Conservation (phyloP, 2,113 vertebrate genomes). For the Potamarius usumacintae region DNA sequence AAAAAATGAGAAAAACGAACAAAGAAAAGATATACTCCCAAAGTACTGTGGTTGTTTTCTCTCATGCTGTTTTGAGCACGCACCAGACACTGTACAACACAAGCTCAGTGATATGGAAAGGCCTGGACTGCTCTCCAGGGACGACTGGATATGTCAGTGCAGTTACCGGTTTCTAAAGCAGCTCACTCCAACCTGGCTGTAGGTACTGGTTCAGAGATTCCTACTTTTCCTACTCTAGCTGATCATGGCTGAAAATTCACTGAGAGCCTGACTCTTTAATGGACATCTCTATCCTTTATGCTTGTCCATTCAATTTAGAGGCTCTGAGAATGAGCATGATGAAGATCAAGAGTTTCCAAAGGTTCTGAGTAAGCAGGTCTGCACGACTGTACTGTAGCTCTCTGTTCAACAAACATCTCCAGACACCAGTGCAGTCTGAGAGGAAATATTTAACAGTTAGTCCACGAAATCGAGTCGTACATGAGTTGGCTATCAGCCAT, state of each 20-base stretch:
- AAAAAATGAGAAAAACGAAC: slow-evolving; percentile 71
- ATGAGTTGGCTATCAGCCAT: no score
- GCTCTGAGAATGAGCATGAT: not conserved
- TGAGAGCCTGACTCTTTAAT: not conserved
- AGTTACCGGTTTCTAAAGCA: not conserved
- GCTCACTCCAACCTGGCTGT: not conserved
- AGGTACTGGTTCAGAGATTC: slow-evolving; percentile 7
- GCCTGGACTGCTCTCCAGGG: slow-evolving; percentile 19
- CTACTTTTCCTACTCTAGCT: not conserved
- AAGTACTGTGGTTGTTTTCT: slow-evolving; percentile 66
- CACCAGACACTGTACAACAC: slow-evolving; percentile 14
- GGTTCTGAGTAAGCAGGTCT: slow-evolving; percentile 14
- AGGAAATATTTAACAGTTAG: not conserved
- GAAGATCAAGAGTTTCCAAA: slow-evolving; percentile 24
- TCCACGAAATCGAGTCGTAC: no score
- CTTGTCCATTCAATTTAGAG: slow-evolving; percentile 9
- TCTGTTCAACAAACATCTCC: not conserved
- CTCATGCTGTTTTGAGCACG: slow-evolving; percentile 49
- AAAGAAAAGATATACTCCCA: slow-evolving; percentile 74
- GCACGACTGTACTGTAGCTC: not conserved
- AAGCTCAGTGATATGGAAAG: slow-evolving; percentile 39
- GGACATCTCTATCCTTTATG: not conserved
- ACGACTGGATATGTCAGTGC: not conserved
- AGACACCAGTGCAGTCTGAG: not conserved
- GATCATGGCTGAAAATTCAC: not conserved